Percentiles rank a stretch among this genome's conserved stretches.
Evolutionary conservation across 2,113 vertebrate species (phyloP).

Genomic region (Datnioides undecimradiatus): DNA sequence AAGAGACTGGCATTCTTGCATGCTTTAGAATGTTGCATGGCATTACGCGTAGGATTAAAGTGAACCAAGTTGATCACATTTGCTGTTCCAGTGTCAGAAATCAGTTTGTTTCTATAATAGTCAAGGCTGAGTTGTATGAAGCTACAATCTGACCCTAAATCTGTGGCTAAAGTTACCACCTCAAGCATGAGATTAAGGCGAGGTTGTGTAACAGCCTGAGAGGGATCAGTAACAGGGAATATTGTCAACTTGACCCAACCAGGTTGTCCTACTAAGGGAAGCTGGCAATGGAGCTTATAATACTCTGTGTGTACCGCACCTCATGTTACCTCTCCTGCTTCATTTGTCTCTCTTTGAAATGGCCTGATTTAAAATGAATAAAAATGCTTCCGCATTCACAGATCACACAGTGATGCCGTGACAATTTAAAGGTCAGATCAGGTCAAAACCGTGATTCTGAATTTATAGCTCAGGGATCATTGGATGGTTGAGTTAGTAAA

Average conservation of each 20-base stretch:
- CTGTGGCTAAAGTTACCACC: conserved; percentile 36
- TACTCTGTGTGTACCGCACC: not conserved
- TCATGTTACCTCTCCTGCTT: not conserved
- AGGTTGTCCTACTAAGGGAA: not conserved
- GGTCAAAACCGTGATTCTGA: not conserved
- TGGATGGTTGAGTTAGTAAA: not conserved
- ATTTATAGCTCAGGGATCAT: not conserved
- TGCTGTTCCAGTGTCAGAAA: conserved; percentile 26
- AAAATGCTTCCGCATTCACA: not conserved
- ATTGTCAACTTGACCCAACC: not conserved
- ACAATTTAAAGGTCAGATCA: not conserved
- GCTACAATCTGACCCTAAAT: conserved; percentile 47
- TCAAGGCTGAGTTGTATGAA: conserved; percentile 1
- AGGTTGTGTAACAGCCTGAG: conserved; percentile 56
- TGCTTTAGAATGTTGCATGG: not conserved
- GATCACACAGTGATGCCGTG: not conserved
- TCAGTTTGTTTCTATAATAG: not conserved
- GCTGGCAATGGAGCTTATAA: not conserved
- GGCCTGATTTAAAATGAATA: not conserved
- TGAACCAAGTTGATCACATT: not conserved
- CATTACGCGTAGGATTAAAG: conserved; percentile 21
- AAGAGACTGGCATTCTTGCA: not conserved
- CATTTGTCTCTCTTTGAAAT: not conserved
- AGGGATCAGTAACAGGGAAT: conserved; percentile 24
- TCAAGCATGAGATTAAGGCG: conserved; percentile 33